Base-by-base conservation (phyloP, 2,888 invertebrate genomes). In the Brenthis hecate region DNA sequence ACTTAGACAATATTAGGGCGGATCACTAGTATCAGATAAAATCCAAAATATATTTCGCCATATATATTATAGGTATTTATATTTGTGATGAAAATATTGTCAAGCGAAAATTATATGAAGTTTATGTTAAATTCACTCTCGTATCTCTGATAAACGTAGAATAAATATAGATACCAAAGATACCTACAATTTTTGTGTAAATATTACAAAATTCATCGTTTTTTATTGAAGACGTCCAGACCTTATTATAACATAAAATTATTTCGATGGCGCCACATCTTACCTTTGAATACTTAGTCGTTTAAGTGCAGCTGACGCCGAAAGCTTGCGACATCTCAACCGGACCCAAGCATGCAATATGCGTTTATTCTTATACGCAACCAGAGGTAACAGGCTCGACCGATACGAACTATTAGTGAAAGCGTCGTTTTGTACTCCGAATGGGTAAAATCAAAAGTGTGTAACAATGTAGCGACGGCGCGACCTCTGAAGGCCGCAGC, bases 401-500 rank as follows among this genome's bases (percentile, higher is more conserved):
- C 69, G 69, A 72, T 62, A 69, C 73, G 65, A 64, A 72, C 61
- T 71, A 70, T 69, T 63, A 75, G 77, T 78, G 78, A 79, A 79
- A 79, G 79, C 77, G 72, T 68, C 71, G 54, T 64, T 65, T 66
- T 60, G 62, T 73, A 55, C 57, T 62, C 56, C 68, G 61, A 58
- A 57, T 71, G 55, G 65, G 69, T 73, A 73, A 73, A 74, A 76
- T 72, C 72, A 74, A 73, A 75, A 76, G 74, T 74, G 65, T 69
- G 66, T 62, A 66, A 79, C 77, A 81, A 81, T 73, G 78, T 80
- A 76, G 76, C 76, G 76, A 77, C 78, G 79, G 77, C 72, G 80
- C 84, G 88, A 88, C 90, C 89, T 86, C 85, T 79, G 85, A 88
- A 90, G 89, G 89, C 87, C 87, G 81, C 91, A 91, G 88, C 88